Conservation (phyloP, 64 coral and sea anemone species). For the Montipora foliosa region DNA sequence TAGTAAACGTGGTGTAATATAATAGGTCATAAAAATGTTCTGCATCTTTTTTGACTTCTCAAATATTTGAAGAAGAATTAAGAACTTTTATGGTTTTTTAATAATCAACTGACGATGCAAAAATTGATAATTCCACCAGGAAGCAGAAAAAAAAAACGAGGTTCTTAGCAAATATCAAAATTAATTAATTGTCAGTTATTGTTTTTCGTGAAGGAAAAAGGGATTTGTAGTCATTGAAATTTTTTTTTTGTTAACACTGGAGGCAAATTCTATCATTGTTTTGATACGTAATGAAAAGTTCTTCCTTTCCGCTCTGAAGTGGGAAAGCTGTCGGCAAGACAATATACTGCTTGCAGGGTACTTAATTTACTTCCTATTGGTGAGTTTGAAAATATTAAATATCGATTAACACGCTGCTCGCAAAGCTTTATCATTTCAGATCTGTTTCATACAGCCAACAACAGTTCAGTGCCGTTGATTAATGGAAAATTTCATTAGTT, state of each 20-base stretch:
- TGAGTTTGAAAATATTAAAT: background rate
- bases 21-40: no score
- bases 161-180: background rate
- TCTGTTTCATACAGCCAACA: background rate
- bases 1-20: no score
- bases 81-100: no score
- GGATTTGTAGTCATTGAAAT: background rate
- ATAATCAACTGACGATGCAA: no score
- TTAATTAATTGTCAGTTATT: background rate
- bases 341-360: background rate
- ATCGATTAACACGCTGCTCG: background rate
- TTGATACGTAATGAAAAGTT: conserved; percentile 6
- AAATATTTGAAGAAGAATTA: no score
- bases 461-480: background rate
- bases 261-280: conserved; percentile 1
- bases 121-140: no score
- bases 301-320: background rate
- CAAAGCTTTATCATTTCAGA: background rate
- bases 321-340: conserved; percentile 27
- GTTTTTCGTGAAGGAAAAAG: background rate
- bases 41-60: no score
- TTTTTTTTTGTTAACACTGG: background rate
- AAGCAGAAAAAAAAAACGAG: background rate
- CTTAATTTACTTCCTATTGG: conserved; percentile 36
- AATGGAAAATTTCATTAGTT: background rate